These are phyloP conservation scores for Falco berigora DNA, from an alignment of 2,797 vertebrate species.

Conservation along the genomic window DNA sequence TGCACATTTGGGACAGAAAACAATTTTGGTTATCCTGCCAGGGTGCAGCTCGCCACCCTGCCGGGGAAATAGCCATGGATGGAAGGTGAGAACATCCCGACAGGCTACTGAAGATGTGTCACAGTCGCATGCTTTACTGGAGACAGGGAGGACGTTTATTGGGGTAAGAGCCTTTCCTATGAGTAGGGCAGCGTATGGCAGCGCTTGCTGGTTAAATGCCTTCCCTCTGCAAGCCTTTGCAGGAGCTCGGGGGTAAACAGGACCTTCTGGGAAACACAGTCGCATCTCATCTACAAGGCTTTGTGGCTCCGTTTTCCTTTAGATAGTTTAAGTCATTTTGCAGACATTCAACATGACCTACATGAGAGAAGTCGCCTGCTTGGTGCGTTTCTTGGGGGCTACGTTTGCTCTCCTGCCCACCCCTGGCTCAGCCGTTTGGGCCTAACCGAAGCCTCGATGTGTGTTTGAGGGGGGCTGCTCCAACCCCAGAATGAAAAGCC, in stretches of 20 bases:
- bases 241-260: background rate
- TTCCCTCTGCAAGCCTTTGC: background rate
- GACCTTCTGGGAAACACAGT: background rate
- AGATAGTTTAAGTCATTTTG: background rate
- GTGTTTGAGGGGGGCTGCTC: background rate
- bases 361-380: rapidly evolving
- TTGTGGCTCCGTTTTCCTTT: background rate
- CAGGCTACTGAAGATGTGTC: background rate
- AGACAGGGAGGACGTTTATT: background rate
- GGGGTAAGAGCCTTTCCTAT: background rate
- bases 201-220: background rate
- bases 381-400: background rate
- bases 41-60: rapidly evolving
- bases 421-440: background rate
- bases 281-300: background rate
- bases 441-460: background rate
- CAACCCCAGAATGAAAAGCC: background rate
- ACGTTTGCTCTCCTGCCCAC: background rate
- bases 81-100: background rate
- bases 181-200: rapidly evolving
- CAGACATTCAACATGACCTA: background rate
- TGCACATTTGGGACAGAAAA: background rate
- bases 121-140: background rate
- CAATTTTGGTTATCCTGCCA: background rate
- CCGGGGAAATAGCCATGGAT: rapidly evolving